A percentile compares a stretch with the other conserved stretches of the same genome.
phyloP scores from a whole-genome alignment of 2,797 vertebrate genomes.

The Agapornis canus region DNA sequence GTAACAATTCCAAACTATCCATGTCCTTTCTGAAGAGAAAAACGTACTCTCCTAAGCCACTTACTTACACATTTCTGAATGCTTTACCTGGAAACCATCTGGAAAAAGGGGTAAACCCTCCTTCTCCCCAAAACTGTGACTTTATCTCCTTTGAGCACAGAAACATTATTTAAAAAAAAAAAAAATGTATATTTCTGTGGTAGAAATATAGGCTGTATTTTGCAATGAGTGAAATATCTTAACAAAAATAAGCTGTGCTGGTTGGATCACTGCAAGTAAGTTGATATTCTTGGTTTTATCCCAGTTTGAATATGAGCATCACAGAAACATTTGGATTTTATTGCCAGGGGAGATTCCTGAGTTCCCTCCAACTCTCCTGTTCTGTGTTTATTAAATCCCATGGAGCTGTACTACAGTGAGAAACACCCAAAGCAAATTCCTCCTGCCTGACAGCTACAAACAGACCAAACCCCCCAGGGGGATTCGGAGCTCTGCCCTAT shows the following conservation, averaged over 20 bases:
- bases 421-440: not conserved
- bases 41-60: not conserved
- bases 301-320: not conserved
- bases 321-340: not conserved
- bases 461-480: fast-evolving
- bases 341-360: not conserved
- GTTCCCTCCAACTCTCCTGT: not conserved
- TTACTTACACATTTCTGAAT: not conserved
- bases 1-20: not conserved
- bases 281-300: not conserved
- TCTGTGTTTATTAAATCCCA: not conserved
- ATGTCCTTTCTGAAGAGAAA: not conserved
- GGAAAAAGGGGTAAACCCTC: not conserved
- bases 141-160: not conserved
- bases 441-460: not conserved
- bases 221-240: not conserved
- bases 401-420: not conserved
- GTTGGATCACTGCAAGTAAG: not conserved
- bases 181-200: fast-evolving
- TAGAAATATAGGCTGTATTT: not conserved
- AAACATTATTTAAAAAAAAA: not conserved
- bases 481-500: not conserved
- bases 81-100: not conserved
- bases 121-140: not conserved
- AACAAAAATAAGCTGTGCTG: not conserved